Conservation (phyloP, 2,888 invertebrate genomes). For the Apodemia duryi region DNA sequence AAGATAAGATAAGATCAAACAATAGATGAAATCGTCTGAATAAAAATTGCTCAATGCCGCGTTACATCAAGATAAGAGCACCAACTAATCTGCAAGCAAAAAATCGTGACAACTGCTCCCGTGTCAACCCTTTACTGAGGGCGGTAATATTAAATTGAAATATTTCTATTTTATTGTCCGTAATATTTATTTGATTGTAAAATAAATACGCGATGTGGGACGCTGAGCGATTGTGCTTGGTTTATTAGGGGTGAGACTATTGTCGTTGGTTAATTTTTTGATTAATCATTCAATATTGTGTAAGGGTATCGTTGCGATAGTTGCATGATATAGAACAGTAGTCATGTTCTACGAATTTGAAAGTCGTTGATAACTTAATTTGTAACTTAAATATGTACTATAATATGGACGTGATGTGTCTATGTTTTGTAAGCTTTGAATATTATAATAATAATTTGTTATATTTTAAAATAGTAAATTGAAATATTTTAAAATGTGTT, state of each 20-base stretch:
- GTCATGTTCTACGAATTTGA: constrained; percentile 2
- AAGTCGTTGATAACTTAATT: not conserved
- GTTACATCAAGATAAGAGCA: constrained; percentile 65
- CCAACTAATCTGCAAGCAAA: constrained; percentile 50
- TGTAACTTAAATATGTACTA: not conserved
- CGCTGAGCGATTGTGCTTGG: constrained; percentile 65
- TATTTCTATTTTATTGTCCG: constrained; percentile 76
- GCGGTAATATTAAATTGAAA: constrained; percentile 75
- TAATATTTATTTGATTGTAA: constrained; percentile 80
- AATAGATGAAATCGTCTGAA: constrained; percentile 13
- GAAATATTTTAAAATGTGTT: no score
- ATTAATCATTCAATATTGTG: constrained; percentile 66
- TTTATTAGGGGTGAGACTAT: constrained; percentile 66
- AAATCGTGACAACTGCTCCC: constrained; percentile 46
- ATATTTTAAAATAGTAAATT: no score
- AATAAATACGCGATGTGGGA: constrained; percentile 76
- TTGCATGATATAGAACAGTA: constrained; percentile 24
- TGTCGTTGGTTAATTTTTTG: constrained; percentile 78
- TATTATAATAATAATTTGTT: no score
- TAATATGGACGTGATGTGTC: no score
- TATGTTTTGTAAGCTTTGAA: no score
- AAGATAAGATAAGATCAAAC: constrained; percentile 12
- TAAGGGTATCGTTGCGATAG: constrained; percentile 54
- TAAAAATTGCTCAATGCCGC: constrained; percentile 69
- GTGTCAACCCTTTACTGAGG: constrained; percentile 65